phyloP scores from a whole-genome alignment of 2,113 vertebrate genomes.

The Manacus vitellinus region DNA sequence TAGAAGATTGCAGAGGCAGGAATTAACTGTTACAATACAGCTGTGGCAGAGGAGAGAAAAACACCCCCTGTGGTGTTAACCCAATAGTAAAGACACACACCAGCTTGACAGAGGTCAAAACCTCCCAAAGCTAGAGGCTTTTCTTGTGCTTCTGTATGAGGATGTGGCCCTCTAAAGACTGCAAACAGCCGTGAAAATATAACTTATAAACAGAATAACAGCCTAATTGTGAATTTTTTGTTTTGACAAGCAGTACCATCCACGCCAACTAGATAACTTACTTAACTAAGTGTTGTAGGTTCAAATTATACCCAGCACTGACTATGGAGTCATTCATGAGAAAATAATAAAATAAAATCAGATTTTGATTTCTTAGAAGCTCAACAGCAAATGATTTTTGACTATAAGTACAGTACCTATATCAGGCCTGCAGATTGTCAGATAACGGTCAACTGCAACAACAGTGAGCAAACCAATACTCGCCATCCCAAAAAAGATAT shows the following conservation, averaged over 20 bases:
- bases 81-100: not conserved
- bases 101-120: not conserved
- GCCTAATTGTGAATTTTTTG: not conserved
- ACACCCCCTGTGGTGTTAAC: not conserved
- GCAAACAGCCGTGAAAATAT: not conserved
- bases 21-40: not conserved
- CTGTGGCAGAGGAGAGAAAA: not conserved
- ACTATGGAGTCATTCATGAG: not conserved
- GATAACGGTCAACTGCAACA: constrained; percentile 91
- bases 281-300: not conserved
- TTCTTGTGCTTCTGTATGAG: not conserved
- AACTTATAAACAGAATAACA: not conserved
- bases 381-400: not conserved
- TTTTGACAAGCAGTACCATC: not conserved
- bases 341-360: not conserved
- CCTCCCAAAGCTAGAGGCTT: not conserved
- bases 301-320: not conserved
- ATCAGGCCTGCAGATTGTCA: constrained; percentile 89
- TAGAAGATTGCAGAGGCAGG: not conserved
- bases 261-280: not conserved
- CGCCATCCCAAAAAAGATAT: constrained; percentile 98
- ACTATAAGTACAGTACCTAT: constrained; percentile 77
- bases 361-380: not conserved
- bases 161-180: not conserved
- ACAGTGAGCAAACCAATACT: constrained; percentile 95